phyloP scores from a whole-genome alignment of 2,113 vertebrate genomes.

The Tetrao urogallus region DNA sequence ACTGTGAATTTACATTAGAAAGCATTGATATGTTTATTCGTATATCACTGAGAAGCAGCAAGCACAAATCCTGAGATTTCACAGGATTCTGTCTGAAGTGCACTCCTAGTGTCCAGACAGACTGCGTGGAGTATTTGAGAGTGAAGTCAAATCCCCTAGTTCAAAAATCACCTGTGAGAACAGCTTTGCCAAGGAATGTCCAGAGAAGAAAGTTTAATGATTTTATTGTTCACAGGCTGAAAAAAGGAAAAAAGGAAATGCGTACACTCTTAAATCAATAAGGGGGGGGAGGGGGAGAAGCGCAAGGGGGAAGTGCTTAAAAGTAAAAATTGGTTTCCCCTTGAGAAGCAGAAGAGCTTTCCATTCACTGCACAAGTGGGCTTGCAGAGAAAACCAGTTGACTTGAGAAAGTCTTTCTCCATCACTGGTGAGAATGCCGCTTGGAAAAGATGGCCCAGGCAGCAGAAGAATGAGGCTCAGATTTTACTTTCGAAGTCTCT shows the following conservation, averaged over 20 bases:
- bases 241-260: conserved; percentile 15
- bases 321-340: background rate
- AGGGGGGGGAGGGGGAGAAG: background rate
- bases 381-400: background rate
- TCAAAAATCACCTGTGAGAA: conserved; percentile 18
- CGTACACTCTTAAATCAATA: conserved; percentile 3
- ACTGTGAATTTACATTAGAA: background rate
- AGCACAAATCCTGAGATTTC: background rate
- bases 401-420: background rate
- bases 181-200: background rate
- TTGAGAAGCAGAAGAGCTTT: background rate
- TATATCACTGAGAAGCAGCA: background rate
- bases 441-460: background rate
- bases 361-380: background rate
- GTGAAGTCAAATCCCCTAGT: background rate
- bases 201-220: background rate
- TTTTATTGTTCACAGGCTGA: background rate
- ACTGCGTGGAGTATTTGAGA: background rate
- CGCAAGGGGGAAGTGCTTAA: background rate
- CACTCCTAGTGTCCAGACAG: background rate
- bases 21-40: background rate
- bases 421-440: background rate
- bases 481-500: background rate
- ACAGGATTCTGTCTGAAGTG: background rate
- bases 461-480: background rate